Percentiles rank a stretch among this genome's conserved stretches.
Conservation (phyloP, 1,140 invertebrate species). For the Nixonia krombeini region DNA sequence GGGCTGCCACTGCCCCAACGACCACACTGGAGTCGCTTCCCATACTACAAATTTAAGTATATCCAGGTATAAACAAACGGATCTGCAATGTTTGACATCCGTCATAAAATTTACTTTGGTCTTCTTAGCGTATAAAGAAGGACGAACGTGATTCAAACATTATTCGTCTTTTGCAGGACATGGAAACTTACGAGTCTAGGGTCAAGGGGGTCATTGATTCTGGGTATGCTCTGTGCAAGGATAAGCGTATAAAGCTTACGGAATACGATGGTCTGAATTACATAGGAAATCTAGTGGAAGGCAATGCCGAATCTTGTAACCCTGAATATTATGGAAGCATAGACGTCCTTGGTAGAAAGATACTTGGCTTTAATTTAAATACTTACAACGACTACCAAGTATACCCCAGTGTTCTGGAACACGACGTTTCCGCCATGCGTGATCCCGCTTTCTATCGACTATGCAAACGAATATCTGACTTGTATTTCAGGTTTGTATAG, state of each 20-base stretch:
- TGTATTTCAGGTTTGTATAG: conserved; percentile 61
- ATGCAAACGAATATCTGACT: conserved; percentile 74
- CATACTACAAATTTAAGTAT: conserved; percentile 50
- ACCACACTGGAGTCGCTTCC: conserved; percentile 40
- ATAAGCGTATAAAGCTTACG: conserved; percentile 57
- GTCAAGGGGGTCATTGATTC: conserved; percentile 70
- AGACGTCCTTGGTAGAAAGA: conserved; percentile 64
- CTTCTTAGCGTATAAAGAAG: no score
- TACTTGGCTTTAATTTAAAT: conserved; percentile 68
- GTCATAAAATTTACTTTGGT: no score
- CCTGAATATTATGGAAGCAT: conserved; percentile 74
- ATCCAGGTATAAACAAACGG: no score
- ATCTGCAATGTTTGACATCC: no score
- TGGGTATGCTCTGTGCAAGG: conserved; percentile 60
- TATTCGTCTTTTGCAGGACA: conserved; percentile 39
- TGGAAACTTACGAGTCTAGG: conserved; percentile 65
- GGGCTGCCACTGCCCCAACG: conserved; percentile 55
- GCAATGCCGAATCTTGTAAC: conserved; percentile 72
- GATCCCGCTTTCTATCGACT: conserved; percentile 80
- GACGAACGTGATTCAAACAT: not conserved
- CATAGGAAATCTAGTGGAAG: conserved; percentile 72
- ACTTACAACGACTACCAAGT: conserved; percentile 69
- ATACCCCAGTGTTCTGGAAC: conserved; percentile 72
- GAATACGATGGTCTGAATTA: conserved; percentile 61
- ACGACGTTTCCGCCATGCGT: conserved; percentile 74